Percentiles rank a stretch among this genome's conserved stretches.
Conservation (phyloP, 2,888 invertebrate species). For the Thymelicus sylvestris region DNA sequence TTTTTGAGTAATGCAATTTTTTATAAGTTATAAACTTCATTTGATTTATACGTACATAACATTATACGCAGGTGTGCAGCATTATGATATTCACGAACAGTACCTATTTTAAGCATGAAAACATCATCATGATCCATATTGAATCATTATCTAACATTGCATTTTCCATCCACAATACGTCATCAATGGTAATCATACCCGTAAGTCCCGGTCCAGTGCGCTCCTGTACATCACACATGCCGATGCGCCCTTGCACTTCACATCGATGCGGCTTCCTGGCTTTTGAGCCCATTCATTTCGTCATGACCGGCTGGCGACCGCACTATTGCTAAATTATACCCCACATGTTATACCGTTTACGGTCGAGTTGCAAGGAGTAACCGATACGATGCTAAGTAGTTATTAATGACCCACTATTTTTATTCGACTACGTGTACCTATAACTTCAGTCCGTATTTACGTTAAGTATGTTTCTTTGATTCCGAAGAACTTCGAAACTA, state of each 20-base stretch:
- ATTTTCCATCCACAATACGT: not conserved
- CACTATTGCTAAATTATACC: slow-evolving; percentile 31
- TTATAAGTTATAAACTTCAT: no score
- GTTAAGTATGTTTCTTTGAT: no score
- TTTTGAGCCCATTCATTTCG: slow-evolving; percentile 48
- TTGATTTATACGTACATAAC: no score
- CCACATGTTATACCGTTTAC: slow-evolving; percentile 22
- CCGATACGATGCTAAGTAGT: not conserved
- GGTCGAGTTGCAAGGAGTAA: slow-evolving; percentile 21
- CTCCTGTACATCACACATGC: slow-evolving; percentile 30
- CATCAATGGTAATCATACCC: not conserved
- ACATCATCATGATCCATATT: not conserved
- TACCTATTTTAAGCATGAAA: no score
- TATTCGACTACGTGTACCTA: no score
- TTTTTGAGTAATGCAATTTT: no score
- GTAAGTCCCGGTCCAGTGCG: slow-evolving; percentile 9
- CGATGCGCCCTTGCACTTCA: slow-evolving; percentile 51
- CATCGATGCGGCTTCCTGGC: slow-evolving; percentile 46
- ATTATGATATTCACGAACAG: no score
- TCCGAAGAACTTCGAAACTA: no score
- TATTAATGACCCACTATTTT: not conserved
- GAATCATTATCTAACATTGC: not conserved
- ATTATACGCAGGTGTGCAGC: no score
- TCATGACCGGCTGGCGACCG: slow-evolving; percentile 44
- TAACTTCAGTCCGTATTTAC: no score